Evolutionary conservation across 2,797 vertebrate species (phyloP).

Genomic region (Brotula barbata): DNA sequence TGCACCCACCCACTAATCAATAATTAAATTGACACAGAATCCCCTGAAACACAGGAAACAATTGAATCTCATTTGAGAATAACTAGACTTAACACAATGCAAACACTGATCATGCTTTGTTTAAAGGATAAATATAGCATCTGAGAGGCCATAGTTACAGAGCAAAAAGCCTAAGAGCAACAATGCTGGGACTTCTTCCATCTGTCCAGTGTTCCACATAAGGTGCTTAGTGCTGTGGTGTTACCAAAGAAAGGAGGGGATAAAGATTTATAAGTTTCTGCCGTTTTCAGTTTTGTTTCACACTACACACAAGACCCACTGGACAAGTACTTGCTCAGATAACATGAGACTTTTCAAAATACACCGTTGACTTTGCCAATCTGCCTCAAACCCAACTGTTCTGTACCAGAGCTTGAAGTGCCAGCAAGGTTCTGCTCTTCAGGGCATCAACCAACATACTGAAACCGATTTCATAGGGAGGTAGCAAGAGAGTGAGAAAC

Average conservation of each 20-base stretch:
- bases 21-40: conserved; percentile 62
- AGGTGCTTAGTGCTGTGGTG: conserved; percentile 10
- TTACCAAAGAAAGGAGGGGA: background rate
- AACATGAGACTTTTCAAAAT: conserved; percentile 12
- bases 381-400: conserved; percentile 13
- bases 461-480: conserved; percentile 69
- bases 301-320: too few species aligned
- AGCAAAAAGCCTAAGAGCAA: conserved; percentile 86
- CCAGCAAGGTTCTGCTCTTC: conserved; percentile 90
- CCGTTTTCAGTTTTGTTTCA: too few species aligned
- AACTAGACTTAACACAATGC: conserved; percentile 87
- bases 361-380: conserved; percentile 16
- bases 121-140: conserved; percentile 81
- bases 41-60: conserved; percentile 92
- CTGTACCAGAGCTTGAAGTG: conserved; percentile 67
- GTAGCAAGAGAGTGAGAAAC: conserved; percentile 49
- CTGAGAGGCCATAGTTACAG: conserved; percentile 83
- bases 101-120: conserved; percentile 95
- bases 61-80: conserved; percentile 89
- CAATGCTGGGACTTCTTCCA: conserved; percentile 87
- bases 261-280: too few species aligned
- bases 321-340: conserved; percentile 55
- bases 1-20: conserved; percentile 36
- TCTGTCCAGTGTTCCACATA: conserved; percentile 11
- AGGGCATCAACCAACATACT: conserved; percentile 69